Evolutionary conservation across 1,140 invertebrate species (phyloP).

Genomic region (Rhysida immarginata): DNA sequence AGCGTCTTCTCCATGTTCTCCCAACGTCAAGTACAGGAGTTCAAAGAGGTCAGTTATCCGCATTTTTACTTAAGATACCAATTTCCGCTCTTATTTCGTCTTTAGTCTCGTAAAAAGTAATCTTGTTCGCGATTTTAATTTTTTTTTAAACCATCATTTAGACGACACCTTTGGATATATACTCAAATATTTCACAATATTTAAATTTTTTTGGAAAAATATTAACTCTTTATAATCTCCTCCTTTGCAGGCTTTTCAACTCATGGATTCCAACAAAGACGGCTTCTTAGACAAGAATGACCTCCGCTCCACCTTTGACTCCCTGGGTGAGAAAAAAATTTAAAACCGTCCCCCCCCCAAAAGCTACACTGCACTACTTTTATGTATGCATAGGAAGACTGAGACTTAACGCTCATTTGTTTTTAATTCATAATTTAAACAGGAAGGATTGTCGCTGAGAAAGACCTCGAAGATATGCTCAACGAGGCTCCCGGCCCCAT

Average conservation of each 20-base stretch:
- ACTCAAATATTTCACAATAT: background rate
- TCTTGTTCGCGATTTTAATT: background rate
- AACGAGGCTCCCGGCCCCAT: conserved; percentile 77
- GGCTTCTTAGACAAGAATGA: conserved; percentile 93
- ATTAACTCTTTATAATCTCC: background rate
- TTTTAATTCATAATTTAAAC: no score
- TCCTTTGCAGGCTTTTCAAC: conserved; percentile 68
- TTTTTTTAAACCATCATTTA: no score
- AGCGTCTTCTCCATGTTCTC: conserved; percentile 93
- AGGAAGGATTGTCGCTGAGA: conserved; percentile 61
- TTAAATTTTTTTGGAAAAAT: background rate
- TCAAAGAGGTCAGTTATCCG: conserved; percentile 71
- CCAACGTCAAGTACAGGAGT: conserved; percentile 85
- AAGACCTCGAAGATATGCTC: conserved; percentile 82
- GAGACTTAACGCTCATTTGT: no score
- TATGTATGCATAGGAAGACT: no score
- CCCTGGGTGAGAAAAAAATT: conserved; percentile 56
- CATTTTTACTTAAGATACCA: no score
- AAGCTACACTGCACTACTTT: no score
- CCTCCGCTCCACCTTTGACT: conserved; percentile 86
- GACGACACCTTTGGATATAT: background rate
- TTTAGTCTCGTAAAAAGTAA: background rate
- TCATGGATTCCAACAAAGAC: conserved; percentile 98
- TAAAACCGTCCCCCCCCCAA: no score
- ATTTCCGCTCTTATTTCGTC: no score